Evolutionary conservation across 1,140 invertebrate genomes (phyloP).

Genomic region (Andrena cerasifolii): DNA sequence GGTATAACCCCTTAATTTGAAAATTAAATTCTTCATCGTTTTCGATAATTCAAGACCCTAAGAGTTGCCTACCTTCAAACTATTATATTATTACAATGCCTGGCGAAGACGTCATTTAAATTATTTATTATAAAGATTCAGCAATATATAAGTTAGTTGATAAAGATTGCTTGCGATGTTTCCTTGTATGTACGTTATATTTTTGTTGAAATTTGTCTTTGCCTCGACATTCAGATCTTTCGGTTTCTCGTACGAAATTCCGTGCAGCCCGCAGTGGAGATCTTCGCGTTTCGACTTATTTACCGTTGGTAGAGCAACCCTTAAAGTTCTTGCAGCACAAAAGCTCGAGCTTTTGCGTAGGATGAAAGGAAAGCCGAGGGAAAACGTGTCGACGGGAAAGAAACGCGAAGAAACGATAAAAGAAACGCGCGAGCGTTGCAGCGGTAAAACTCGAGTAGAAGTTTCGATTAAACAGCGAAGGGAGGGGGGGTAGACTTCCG

Average conservation of each 20-base stretch:
- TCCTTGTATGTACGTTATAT: too few relatives aligned
- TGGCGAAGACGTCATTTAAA: too few relatives aligned
- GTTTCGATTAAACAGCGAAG: slow-evolving; percentile 7
- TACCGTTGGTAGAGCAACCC: background rate
- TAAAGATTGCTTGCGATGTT: too few relatives aligned
- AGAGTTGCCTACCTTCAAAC: too few relatives aligned
- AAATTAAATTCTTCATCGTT: too few relatives aligned
- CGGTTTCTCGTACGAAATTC: background rate
- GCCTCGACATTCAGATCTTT: background rate
- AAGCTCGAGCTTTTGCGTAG: background rate
- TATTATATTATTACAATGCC: too few relatives aligned
- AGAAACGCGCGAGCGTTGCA: background rate
- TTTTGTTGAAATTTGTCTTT: background rate
- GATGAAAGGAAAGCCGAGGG: background rate
- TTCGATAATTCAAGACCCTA: too few relatives aligned
- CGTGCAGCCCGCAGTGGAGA: background rate
- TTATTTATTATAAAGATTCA: too few relatives aligned
- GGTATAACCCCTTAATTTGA: too few relatives aligned
- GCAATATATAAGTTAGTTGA: too few relatives aligned
- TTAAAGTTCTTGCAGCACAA: too few relatives aligned
- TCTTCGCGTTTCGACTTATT: background rate
- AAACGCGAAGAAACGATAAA: background rate
- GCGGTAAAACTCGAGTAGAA: background rate
- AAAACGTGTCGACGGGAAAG: background rate
- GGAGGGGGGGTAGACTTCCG: background rate